Base-by-base conservation (phyloP, 2,888 invertebrate genomes). In the Clepsis dumicolana region DNA sequence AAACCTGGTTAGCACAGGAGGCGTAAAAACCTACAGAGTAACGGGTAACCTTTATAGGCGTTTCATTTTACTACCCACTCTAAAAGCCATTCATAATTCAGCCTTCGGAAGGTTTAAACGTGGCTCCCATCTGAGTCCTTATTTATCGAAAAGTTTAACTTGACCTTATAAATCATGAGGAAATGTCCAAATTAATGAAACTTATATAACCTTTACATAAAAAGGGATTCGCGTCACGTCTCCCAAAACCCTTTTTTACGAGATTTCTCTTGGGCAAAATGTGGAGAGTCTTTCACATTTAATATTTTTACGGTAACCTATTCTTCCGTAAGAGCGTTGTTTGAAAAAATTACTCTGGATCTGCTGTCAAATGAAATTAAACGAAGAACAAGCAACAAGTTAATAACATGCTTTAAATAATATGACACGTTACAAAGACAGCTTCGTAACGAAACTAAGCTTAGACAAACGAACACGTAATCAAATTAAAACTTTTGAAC, bases 151-250 rank as follows among this genome's bases (percentile, higher is more conserved):
- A 44, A 56, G 41, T 56, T 32, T 21, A 44, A 48, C 56, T 29
- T 21, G 24, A 64, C 44, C 32, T 24, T 64, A 44, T 56, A 64
- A 64, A 62, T 52, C 48, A 62, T 35, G 50, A 24, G 50, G 3
- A 61, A 62, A 50, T 16, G 50, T 50, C 61, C 61, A 52, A 62
- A 62, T 62, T 62, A 62, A 62, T 62, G 61, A 62, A 62, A 62
- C 50, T 62, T 62, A 52, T 52, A 52, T 62, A 62, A 62, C 61
- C 32, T 62, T 24, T 52, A 62, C 18, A 62, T 25, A 62, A 74
- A 78, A 77, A 80, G 71, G 73, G 72, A 90, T 90, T 88, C 89
- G 67, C 67, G 83, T 86, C 91, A 91, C 91, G 91, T 89, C 71
- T 64, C 70, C 72, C 74, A 79, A 81, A 82, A 84, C 84, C 81